A percentile compares a stretch with the other conserved stretches of the same genome.
These are phyloP conservation scores for Psammodynastes pulverulentus DNA, from an alignment of 2,113 vertebrate species.

Conservation along the genomic window DNA sequence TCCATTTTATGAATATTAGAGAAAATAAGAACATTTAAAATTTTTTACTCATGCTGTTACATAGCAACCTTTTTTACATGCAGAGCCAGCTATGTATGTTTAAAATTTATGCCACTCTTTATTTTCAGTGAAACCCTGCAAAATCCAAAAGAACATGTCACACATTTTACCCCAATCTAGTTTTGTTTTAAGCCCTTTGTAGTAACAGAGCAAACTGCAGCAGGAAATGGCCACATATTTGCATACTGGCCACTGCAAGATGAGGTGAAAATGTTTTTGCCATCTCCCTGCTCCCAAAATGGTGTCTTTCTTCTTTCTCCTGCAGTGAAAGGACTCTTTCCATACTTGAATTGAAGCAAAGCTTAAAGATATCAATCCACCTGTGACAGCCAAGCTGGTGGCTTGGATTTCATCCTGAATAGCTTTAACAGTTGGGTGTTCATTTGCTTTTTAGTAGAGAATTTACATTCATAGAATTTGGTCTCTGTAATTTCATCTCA, in stretches of 20 bases:
- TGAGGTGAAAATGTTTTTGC: background rate
- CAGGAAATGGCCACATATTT: background rate
- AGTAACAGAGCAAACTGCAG: background rate
- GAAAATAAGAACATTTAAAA: background rate
- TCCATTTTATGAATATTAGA: background rate
- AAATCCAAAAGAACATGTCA: background rate
- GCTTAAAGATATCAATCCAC: background rate
- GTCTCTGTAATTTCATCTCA: background rate
- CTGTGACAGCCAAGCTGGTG: background rate
- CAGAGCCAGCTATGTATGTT: background rate
- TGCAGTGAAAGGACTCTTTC: background rate
- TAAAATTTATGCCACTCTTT: slow-evolving; percentile 9
- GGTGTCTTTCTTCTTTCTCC: background rate
- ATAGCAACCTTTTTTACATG: background rate
- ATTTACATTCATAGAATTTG: background rate
- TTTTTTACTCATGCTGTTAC: slow-evolving; percentile 3
- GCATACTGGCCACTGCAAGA: background rate
- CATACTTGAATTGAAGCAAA: background rate
- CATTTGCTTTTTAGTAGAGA: background rate
- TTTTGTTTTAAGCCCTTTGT: background rate
- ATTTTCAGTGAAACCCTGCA: background rate
- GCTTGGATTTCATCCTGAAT: background rate
- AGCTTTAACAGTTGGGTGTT: background rate
- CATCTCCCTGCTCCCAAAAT: background rate
- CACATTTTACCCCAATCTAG: background rate